Conservation (phyloP, 2,113 vertebrate genomes). For the Triplophysa siluroides region DNA sequence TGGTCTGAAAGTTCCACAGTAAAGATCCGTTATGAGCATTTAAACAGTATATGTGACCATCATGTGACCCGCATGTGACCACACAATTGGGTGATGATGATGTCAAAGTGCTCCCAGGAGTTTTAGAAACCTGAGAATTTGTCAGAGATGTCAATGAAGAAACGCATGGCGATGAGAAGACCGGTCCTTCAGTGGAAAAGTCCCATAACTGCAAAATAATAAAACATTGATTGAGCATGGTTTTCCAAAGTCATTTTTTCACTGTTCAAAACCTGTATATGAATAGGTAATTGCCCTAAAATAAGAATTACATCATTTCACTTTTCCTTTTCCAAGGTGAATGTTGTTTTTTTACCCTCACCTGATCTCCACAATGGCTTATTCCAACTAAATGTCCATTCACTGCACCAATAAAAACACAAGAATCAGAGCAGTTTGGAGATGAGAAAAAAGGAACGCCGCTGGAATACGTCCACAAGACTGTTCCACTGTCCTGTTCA, state of each 20-base stretch:
- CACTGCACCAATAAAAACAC: constrained; percentile 84
- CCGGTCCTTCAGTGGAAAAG: constrained; percentile 79
- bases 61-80: constrained; percentile 91
- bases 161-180: constrained; percentile 91
- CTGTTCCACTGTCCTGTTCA: constrained; percentile 76
- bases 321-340: neutral
- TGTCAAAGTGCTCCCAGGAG: constrained; percentile 66
- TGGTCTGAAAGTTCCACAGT: constrained; percentile 84
- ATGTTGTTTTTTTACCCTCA: constrained; percentile 58
- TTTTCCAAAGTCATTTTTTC: too few species aligned
- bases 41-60: constrained; percentile 84
- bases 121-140: constrained; percentile 78
- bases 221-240: too few species aligned
- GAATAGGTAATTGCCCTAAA: too few species aligned
- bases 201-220: constrained; percentile 81
- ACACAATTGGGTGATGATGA: constrained; percentile 61
- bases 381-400: constrained; percentile 85
- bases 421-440: constrained; percentile 73
- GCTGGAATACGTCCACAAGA: constrained; percentile 79
- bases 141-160: constrained; percentile 61
- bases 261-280: too few species aligned
- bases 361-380: constrained; percentile 81
- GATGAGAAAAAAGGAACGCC: constrained; percentile 91
- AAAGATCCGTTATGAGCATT: constrained; percentile 74
- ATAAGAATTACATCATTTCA: neutral